Evolutionary conservation across 2,888 invertebrate species (phyloP).

Genomic region (Tachystola acroxantha): DNA sequence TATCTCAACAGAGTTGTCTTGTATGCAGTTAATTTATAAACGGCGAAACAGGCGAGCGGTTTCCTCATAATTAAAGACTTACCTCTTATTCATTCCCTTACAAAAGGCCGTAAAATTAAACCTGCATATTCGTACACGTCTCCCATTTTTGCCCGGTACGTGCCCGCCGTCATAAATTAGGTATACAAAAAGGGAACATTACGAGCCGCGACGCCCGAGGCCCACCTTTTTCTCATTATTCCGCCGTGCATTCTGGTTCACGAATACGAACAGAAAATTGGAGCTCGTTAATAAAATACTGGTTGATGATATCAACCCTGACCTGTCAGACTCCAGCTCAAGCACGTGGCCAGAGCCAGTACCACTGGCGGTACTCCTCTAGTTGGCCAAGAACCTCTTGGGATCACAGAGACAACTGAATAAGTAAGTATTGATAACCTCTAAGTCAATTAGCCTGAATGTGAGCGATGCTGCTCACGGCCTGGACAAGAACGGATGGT

Average conservation of each 20-base stretch:
- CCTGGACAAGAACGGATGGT: no score
- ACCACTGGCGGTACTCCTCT: no score
- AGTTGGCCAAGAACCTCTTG: no score
- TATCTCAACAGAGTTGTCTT: slow-evolving; percentile 38
- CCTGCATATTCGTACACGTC: slow-evolving; percentile 60
- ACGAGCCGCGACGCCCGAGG: slow-evolving; percentile 47
- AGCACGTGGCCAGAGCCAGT: no score
- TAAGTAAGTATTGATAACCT: no score
- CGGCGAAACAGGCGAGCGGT: slow-evolving; percentile 33
- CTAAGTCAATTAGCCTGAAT: no score
- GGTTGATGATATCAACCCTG: no score
- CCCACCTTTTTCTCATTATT: slow-evolving; percentile 52
- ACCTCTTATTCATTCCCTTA: slow-evolving; percentile 56
- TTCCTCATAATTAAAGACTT: slow-evolving; percentile 62
- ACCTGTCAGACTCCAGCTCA: no score
- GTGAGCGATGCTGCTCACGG: no score
- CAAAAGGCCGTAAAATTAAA: slow-evolving; percentile 63
- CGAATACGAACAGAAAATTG: slow-evolving; percentile 37
- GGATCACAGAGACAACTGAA: no score
- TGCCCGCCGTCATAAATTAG: slow-evolving; percentile 63
- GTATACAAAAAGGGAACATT: slow-evolving; percentile 59
- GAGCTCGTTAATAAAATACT: slow-evolving; percentile 22
- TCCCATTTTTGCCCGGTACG: slow-evolving; percentile 55
- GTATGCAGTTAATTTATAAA: slow-evolving; percentile 45
- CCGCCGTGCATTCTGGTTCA: slow-evolving; percentile 36